These are phyloP conservation scores for Scytalopus superciliaris DNA, from an alignment of 2,113 vertebrate species.

Conservation along the genomic window DNA sequence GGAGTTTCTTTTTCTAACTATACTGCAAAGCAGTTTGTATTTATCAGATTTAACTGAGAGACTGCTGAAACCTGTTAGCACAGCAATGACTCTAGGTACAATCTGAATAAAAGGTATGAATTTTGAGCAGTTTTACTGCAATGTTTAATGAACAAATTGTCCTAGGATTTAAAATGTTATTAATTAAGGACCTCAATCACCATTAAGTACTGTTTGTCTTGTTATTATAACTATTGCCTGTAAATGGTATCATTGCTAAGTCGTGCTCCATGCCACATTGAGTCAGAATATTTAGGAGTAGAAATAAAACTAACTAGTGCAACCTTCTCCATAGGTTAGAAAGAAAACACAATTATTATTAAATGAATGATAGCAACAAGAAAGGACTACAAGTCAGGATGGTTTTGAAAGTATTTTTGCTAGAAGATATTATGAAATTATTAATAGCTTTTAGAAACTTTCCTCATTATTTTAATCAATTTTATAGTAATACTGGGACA, in stretches of 20 bases:
- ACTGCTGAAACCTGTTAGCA: not conserved
- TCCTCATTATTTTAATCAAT: not conserved
- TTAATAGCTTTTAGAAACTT: not conserved
- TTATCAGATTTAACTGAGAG: not conserved
- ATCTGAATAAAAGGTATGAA: not conserved
- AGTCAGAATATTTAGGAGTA: slow-evolving; percentile 22
- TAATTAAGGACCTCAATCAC: slow-evolving; percentile 23
- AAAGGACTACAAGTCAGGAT: not conserved
- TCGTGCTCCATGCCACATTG: not conserved
- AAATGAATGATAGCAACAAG: not conserved
- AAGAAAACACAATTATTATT: not conserved
- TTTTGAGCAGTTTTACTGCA: not conserved
- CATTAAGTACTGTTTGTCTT: not conserved
- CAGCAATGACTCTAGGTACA: not conserved
- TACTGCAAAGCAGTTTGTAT: not conserved
- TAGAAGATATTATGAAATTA: not conserved
- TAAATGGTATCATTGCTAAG: not conserved
- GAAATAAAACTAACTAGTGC: not conserved
- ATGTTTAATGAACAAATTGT: not conserved
- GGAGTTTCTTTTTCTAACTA: not conserved
- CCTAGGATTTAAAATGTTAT: not conserved
- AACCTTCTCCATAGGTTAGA: not conserved
- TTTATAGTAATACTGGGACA: not conserved
- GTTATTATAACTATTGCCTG: not conserved
- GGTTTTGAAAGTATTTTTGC: not conserved